Base-by-base conservation (phyloP, 2,797 vertebrate species). In the Anolis apletophallus region DNA sequence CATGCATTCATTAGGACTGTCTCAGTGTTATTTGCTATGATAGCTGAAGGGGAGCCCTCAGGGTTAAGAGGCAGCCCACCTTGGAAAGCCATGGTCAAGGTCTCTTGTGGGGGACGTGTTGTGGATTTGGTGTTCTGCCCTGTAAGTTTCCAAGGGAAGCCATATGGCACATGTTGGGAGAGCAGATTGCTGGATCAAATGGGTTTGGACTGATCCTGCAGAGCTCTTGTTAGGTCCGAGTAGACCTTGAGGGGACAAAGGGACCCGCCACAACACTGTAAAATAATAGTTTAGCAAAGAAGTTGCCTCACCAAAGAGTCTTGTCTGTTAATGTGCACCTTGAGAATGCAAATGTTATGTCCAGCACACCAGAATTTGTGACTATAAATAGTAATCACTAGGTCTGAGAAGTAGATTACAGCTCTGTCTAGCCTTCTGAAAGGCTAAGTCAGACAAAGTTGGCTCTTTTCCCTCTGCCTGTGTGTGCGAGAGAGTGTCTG, bases 301-400 rank as follows among this genome's bases (percentile, higher is more conserved):
- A 85, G 52, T 16, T 14, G 46, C n/a, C 64, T 77, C 34, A 55
- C 52, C 61, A 77, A 69, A 4, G 50, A 59, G 72, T 68, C 69
- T 46, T 3, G 11, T 71, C 76, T 81, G 74, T 86, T 72, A 84
- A 83, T 84, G 86, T 85, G 77, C 85, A 64, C 40, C 88, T 88
- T 84, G 91, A 50, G 85, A 87, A 86, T 85, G 82, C 86, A 80
- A 91, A 83, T 50, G 67, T 83, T 73, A 64, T 40, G 69, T 83
- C 88, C 88, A 57, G 80, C 50, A 13, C 83, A 78, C 57, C 59
- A 79, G 88, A 79, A 79, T 86, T 86, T 83, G 80, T 79, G 74
- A 19, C 93, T 95, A 95, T 94, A 94, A 94, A 95, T 95, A 95
- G 93, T 90, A 85, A 83, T 89, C 80, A 16, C 85, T 86, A 90